Percentiles rank a stretch among this genome's conserved stretches.
Evolutionary conservation across 2,113 vertebrate genomes (phyloP).

Genomic region (Caloenas nicobarica): DNA sequence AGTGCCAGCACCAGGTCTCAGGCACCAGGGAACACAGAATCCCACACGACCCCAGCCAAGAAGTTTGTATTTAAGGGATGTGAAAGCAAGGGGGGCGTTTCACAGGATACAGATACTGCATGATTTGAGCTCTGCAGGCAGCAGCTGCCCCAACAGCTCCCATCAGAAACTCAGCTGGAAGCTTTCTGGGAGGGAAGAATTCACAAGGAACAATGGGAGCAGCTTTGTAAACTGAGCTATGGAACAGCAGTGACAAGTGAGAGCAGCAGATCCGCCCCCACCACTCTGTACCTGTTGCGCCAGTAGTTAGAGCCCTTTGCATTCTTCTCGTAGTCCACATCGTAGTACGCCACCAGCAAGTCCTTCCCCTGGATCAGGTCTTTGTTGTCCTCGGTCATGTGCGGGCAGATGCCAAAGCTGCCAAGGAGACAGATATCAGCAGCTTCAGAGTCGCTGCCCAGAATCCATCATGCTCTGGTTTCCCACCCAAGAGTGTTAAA

Average conservation of each 20-base stretch:
- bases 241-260: fast-evolving
- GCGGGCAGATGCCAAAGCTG: conserved; percentile 95
- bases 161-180: background rate
- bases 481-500: background rate
- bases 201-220: background rate
- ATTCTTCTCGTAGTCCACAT: conserved; percentile 96
- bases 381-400: conserved; percentile 97
- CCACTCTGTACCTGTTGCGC: conserved; percentile 87
- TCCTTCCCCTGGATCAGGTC: conserved; percentile 93
- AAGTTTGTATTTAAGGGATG: background rate
- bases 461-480: background rate
- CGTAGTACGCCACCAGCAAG: conserved; percentile 92
- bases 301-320: conserved; percentile 98
- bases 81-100: background rate
- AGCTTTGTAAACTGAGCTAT: background rate
- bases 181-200: background rate
- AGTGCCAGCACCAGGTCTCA: background rate
- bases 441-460: background rate
- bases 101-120: background rate
- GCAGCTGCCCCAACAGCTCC: background rate
- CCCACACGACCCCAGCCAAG: background rate
- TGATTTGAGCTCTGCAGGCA: background rate
- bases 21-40: background rate
- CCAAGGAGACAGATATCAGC: background rate
- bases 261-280: fast-evolving